These are phyloP conservation scores for Oreohelix idahoensis DNA, from an alignment of 1,140 invertebrate genomes.

Conservation along the genomic window DNA sequence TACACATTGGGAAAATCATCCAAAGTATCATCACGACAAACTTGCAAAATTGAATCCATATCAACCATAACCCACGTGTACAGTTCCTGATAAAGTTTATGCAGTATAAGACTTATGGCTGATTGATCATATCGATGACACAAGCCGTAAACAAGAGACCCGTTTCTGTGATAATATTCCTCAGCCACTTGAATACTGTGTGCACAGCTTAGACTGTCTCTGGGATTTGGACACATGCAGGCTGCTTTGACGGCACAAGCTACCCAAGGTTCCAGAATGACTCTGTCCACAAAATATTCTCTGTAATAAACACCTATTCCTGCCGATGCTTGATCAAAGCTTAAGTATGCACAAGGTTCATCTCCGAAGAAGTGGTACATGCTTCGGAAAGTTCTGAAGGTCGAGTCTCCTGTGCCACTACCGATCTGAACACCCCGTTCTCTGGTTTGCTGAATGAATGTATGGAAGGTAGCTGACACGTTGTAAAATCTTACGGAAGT, in stretches of 20 bases:
- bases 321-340: not conserved
- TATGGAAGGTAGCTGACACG: not conserved
- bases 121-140: conserved; percentile 37
- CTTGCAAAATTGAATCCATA: not conserved
- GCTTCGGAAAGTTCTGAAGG: conserved; percentile 1
- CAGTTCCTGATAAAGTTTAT: conserved; percentile 22
- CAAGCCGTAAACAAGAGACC: not conserved
- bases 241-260: conserved; percentile 10
- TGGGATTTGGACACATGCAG: conserved; percentile 19
- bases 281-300: no score
- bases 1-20: not conserved
- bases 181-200: not conserved
- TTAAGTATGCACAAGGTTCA: conserved; percentile 25
- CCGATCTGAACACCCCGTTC: conserved; percentile 7
- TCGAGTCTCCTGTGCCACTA: not conserved
- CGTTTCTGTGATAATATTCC: not conserved
- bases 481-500: conserved; percentile 15
- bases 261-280: no score
- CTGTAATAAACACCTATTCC: not conserved
- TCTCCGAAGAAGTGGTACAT: conserved; percentile 39
- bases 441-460: not conserved
- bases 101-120: conserved; percentile 19
- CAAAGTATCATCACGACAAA: not conserved
- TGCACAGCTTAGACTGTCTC: not conserved
- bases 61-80: not conserved